Evolutionary conservation across 2,888 invertebrate genomes (phyloP).

Genomic region (Molanna angustata): DNA sequence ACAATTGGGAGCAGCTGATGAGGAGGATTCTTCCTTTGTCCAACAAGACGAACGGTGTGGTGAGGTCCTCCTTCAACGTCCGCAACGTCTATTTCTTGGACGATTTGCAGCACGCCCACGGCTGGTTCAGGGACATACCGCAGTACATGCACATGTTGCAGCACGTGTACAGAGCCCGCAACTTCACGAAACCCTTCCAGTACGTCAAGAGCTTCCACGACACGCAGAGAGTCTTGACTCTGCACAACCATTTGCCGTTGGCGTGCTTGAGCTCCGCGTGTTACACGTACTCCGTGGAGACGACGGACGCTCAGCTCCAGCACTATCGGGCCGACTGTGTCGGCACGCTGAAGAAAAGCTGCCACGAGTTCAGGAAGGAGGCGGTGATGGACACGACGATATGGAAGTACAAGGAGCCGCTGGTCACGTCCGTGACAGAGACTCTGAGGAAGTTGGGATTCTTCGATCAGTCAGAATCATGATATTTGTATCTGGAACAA

Average conservation of each 20-base stretch:
- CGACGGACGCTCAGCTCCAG: conserved; percentile 81
- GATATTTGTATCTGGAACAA: conserved; percentile 35
- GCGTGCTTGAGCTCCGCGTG: conserved; percentile 83
- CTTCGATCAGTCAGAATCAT: conserved; percentile 44
- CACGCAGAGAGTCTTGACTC: conserved; percentile 80
- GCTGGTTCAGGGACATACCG: conserved; percentile 76
- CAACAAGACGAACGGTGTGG: conserved; percentile 61
- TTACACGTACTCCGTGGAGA: conserved; percentile 81
- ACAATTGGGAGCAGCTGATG: conserved; percentile 78
- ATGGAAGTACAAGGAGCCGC: conserved; percentile 81
- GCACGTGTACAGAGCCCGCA: conserved; percentile 85
- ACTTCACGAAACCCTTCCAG: conserved; percentile 90
- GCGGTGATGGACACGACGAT: conserved; percentile 82
- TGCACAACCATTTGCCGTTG: conserved; percentile 91
- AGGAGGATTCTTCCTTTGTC: conserved; percentile 66
- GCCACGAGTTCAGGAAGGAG: conserved; percentile 77
- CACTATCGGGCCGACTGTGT: conserved; percentile 95
- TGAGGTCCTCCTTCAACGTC: conserved; percentile 81
- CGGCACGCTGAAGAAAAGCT: conserved; percentile 78
- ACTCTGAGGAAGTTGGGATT: conserved; percentile 73
- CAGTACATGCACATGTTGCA: conserved; percentile 92
- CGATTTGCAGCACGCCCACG: conserved; percentile 77
- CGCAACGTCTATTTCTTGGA: conserved; percentile 92
- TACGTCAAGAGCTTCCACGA: conserved; percentile 94
- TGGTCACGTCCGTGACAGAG: conserved; percentile 66